These are phyloP conservation scores for Edolisoma coerulescens DNA, from an alignment of 2,113 vertebrate genomes.

Conservation along the genomic window DNA sequence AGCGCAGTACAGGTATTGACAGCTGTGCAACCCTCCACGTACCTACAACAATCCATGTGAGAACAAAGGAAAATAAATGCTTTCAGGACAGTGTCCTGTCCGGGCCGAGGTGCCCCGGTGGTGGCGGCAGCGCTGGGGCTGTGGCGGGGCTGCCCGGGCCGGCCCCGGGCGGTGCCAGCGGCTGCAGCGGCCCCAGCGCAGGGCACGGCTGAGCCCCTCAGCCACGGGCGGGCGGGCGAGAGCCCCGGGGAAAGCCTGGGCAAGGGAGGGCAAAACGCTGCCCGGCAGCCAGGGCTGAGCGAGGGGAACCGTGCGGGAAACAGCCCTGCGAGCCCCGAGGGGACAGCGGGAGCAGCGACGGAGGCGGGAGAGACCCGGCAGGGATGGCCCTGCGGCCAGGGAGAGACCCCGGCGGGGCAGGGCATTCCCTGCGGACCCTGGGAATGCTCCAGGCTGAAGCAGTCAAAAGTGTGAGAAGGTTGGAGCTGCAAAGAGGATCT, in stretches of 20 bases:
- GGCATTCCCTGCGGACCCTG: accelerated
- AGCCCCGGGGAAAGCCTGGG: not conserved
- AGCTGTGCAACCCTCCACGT: not conserved
- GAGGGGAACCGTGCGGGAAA: not conserved
- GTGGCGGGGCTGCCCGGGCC: not conserved
- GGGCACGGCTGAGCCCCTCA: not conserved
- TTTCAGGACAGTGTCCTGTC: accelerated
- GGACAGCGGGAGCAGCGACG: not conserved
- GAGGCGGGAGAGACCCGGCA: not conserved
- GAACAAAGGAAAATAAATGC: not conserved
- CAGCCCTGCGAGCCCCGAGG: not conserved
- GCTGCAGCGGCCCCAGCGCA: not conserved
- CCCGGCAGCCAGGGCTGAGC: not conserved
- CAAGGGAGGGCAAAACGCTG: not conserved
- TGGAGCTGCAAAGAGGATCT: not conserved
- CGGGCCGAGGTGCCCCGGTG: accelerated
- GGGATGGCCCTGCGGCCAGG: not conserved
- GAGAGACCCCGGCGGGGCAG: not conserved
- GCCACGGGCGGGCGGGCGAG: not conserved
- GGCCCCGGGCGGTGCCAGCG: not conserved
- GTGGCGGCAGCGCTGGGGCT: accelerated
- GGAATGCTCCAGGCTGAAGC: accelerated
- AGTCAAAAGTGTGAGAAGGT: not conserved
- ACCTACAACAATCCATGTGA: accelerated
- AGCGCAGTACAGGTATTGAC: not conserved